Evolutionary conservation across 2,888 invertebrate species (phyloP), one percentile per base, ranked within the genome.

Genomic region (Polyploca ridens): DNA sequence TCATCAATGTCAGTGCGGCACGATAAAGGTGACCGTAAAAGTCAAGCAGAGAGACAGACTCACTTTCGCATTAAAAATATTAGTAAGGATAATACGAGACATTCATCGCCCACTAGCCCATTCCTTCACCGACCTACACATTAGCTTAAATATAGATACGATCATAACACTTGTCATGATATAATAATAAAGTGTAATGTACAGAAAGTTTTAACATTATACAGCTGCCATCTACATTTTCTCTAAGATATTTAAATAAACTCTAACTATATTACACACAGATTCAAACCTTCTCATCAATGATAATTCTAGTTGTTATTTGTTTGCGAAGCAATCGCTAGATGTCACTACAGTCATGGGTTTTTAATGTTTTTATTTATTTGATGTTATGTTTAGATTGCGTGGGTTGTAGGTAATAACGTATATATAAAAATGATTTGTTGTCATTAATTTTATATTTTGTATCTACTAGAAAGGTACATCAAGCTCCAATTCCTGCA

Each of bases 181-280:
- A 41, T 41, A 13, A 41, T 41, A 13, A 41, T 41, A 41, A 3
- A 41, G 13, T 13, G 7, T 41, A 13, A 3, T 41, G 35, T 8
- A 38, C 8, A 44, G 1, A 46, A 6, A n/a, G n/a, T 46, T n/a
- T 46, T 46, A 7, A 46, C 35, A 35, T 33, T 35, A 35, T 7
- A 35, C n/a, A 46, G 6, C 46, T 46, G 46, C 46, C 46, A n/a
- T 46, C 46, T 46, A 46, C 46, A 46, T 46, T 46, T 46, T 46
- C n/a, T n/a, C 46, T n/a, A 5, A 46, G 14, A 46, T 46, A 46
- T 46, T 46, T n/a, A 46, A 1, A 46, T n/a, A 46, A 46, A 46
- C n/a, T 2, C n/a, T 44, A 14, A 46, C n/a, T 46, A 14, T 46
- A 14, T 46, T 46, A n/a, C 5, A 6, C 46, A n/a, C 6, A n/a